phyloP scores from a whole-genome alignment of 2,888 invertebrate genomes.

The Syrphus vitripennis region DNA sequence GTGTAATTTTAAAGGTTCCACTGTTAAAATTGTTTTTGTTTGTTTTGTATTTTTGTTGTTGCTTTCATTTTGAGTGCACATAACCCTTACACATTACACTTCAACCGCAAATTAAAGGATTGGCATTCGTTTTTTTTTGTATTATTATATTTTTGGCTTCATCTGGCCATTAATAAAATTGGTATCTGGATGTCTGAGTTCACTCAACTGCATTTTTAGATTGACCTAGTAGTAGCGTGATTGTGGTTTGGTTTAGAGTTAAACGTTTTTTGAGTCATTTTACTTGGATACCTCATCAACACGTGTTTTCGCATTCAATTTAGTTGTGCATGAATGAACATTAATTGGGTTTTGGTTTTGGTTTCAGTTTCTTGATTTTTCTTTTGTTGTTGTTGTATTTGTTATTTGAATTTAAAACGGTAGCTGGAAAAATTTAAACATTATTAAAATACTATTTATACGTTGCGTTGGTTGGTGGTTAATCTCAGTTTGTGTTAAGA shows the following conservation, averaged over 20 bases:
- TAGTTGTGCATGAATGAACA: constrained; percentile 59
- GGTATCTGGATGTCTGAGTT: neutral
- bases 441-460: too few relatives aligned
- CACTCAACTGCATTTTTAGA: neutral
- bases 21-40: neutral
- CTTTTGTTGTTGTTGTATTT: neutral
- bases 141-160: neutral
- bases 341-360: neutral
- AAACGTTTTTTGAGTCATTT: neutral
- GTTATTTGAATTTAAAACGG: neutral
- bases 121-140: neutral
- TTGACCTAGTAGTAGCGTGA: neutral
- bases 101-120: neutral
- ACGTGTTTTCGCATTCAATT: constrained; percentile 59
- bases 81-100: neutral
- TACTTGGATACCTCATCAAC: neutral
- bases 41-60: too few relatives aligned
- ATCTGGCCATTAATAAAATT: neutral
- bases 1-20: neutral
- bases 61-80: neutral
- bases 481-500: too few relatives aligned
- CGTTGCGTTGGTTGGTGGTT: too few relatives aligned
- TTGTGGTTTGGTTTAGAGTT: neutral
- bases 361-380: neutral
- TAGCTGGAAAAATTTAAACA: too few relatives aligned